These are phyloP conservation scores for Helicoverpa armigera DNA, from an alignment of 1,140 invertebrate genomes.

Conservation along the genomic window DNA sequence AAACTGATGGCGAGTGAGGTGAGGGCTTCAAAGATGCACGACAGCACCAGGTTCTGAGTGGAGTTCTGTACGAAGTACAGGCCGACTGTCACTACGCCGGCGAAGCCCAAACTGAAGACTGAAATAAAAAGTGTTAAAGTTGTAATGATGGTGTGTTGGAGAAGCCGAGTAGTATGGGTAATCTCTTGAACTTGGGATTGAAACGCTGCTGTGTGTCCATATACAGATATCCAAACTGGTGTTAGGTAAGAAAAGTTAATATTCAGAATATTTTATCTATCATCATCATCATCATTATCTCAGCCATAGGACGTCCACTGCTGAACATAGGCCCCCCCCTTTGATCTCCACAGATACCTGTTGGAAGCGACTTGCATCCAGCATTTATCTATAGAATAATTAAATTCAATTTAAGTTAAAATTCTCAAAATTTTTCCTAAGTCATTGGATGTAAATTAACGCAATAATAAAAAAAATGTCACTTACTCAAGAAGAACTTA, in stretches of 20 bases:
- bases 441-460: too few relatives aligned
- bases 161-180: too few relatives aligned
- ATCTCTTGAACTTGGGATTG: neutral
- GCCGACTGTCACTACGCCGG: conserved; percentile 91
- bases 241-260: too few relatives aligned
- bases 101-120: conserved; percentile 91
- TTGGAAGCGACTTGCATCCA: too few relatives aligned
- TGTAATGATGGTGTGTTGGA: neutral
- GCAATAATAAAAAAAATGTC: neutral
- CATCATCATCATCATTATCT: too few relatives aligned
- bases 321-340: too few relatives aligned
- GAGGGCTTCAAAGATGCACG: conserved; percentile 91
- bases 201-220: too few relatives aligned
- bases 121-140: conserved; percentile 65
- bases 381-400: too few relatives aligned
- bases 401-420: neutral
- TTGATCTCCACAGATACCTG: too few relatives aligned
- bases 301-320: too few relatives aligned
- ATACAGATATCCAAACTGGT: too few relatives aligned
- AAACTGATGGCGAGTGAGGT: conserved; percentile 92
- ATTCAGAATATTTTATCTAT: too few relatives aligned
- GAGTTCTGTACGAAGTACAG: conserved; percentile 91
- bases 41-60: conserved; percentile 90
- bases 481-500: conserved; percentile 92
- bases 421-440: neutral